These are phyloP conservation scores for Callaeas wilsoni DNA, from an alignment of 2,113 vertebrate genomes.

Conservation along the genomic window DNA sequence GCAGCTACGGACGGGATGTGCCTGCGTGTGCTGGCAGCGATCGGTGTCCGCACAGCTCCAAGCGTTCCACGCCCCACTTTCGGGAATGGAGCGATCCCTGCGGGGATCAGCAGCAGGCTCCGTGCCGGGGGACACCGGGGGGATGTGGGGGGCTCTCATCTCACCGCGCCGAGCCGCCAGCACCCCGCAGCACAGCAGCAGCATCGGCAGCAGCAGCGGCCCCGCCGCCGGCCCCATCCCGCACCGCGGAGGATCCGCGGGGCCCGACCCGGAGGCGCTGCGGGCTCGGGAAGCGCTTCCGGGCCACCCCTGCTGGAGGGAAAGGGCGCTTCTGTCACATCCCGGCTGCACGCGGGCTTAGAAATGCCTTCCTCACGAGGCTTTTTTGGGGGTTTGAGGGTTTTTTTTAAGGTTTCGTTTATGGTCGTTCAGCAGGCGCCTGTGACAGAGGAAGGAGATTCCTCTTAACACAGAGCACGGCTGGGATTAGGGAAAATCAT, in stretches of 20 bases:
- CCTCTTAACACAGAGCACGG: fast-evolving
- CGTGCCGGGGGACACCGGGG: too few relatives aligned
- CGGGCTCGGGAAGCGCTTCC: neutral
- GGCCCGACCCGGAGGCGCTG: neutral
- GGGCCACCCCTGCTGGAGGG: fast-evolving
- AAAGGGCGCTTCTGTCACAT: fast-evolving
- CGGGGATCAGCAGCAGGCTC: neutral
- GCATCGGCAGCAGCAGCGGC: fast-evolving
- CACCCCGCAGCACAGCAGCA: neutral
- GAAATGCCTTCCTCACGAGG: too few relatives aligned
- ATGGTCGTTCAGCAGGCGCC: fast-evolving
- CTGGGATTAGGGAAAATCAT: fast-evolving
- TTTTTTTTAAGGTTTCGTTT: fast-evolving
- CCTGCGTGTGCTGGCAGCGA: fast-evolving
- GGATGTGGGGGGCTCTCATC: neutral
- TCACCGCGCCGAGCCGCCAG: neutral
- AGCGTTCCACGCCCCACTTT: fast-evolving
- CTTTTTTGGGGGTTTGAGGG: fast-evolving
- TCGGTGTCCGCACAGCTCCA: fast-evolving
- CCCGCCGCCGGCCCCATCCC: neutral
- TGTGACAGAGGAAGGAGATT: too few relatives aligned
- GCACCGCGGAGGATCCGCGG: neutral
- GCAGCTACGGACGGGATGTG: fast-evolving
- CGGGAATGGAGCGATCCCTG: neutral
- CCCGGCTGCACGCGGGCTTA: fast-evolving